Evolutionary conservation across 2,888 invertebrate species (phyloP).

Genomic region (Ypsolopha sequella): DNA sequence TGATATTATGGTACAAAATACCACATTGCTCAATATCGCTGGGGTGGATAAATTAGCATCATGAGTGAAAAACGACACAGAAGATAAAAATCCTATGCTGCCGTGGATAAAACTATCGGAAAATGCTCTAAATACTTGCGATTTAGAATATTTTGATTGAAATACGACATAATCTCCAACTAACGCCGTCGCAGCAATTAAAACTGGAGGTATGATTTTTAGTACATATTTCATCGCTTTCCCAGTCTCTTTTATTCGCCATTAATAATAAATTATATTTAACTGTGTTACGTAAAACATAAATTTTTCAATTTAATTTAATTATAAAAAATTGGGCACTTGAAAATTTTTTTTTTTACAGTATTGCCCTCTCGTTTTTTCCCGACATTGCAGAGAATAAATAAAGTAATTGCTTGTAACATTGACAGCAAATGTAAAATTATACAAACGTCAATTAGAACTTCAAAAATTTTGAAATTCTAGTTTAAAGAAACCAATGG

Average conservation of each 20-base stretch:
- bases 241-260: neutral
- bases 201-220: conserved; percentile 25
- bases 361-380: no score
- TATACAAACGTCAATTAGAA: no score
- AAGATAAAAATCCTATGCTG: conserved; percentile 36
- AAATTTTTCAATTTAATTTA: no score
- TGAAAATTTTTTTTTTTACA: no score
- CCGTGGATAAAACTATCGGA: conserved; percentile 41
- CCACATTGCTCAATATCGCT: conserved; percentile 24
- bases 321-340: no score
- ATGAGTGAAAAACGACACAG: conserved; percentile 37
- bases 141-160: conserved; percentile 38
- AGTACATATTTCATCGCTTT: conserved; percentile 27
- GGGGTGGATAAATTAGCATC: conserved; percentile 22
- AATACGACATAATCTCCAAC: conserved; percentile 50
- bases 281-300: no score
- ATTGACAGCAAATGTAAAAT: no score
- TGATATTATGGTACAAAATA: conserved; percentile 40
- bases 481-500: no score
- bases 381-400: no score
- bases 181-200: conserved; percentile 26
- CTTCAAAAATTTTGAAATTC: no score
- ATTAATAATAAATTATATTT: neutral
- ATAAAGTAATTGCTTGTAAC: no score
- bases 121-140: conserved; percentile 33